Evolutionary conservation across 2,113 vertebrate genomes (phyloP).

Genomic region (Garra rufa): DNA sequence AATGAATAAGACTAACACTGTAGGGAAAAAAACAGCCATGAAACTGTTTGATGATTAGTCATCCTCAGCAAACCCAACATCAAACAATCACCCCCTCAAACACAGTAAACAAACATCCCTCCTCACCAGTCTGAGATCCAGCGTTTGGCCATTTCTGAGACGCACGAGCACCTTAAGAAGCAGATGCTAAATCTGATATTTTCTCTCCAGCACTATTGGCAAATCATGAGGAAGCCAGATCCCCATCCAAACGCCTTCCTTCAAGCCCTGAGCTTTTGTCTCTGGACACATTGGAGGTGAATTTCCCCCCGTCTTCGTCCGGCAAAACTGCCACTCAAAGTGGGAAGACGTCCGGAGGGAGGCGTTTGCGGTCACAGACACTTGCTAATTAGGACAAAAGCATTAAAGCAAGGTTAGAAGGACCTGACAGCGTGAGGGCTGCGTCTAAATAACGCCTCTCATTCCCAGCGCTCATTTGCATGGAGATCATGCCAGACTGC

Average conservation of each 20-base stretch:
- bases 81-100: not conserved
- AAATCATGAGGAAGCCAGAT: not conserved
- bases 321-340: not conserved
- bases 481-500: not conserved
- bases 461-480: conserved; percentile 34
- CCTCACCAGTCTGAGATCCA: not conserved
- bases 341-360: not conserved
- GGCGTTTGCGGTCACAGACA: not conserved
- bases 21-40: not conserved
- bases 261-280: not conserved
- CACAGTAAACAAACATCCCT: not conserved
- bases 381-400: conserved; percentile 24
- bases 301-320: not conserved
- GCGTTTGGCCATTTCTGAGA: not conserved
- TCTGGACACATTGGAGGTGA: not conserved
- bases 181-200: not conserved
- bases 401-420: not conserved
- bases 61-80: not conserved
- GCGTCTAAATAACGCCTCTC: not conserved
- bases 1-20: not conserved
- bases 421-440: not conserved
- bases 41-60: not conserved
- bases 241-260: not conserved
- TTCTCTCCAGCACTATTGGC: not conserved
- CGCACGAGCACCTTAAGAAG: not conserved